Percentiles rank a stretch among this genome's conserved stretches.
Evolutionary conservation across 2,797 vertebrate species (phyloP).

Genomic region (Chromobotia macracanthus): DNA sequence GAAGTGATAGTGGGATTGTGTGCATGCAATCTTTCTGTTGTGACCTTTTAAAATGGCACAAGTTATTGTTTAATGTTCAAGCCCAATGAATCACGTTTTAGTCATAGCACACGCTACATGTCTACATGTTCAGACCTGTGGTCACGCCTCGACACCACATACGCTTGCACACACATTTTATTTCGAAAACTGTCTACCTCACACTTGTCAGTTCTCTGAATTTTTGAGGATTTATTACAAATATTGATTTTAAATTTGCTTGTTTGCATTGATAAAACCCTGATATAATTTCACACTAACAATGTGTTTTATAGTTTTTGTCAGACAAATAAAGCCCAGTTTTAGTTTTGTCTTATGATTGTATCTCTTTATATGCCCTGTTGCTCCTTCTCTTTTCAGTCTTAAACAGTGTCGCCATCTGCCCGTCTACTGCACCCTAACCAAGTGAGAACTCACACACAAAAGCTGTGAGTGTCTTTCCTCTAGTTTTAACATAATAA

Average conservation of each 20-base stretch:
- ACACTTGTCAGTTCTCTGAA: not conserved
- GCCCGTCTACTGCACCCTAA: conserved; percentile 20
- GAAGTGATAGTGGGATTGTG: conserved; percentile 7
- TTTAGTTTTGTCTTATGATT: not conserved
- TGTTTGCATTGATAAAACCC: too few relatives aligned
- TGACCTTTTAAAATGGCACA: conserved; percentile 26
- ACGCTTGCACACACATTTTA: not conserved
- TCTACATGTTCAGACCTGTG: conserved; percentile 30
- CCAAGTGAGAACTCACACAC: conserved; percentile 24
- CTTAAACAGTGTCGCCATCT: conserved; percentile 12
- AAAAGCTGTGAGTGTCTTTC: conserved; percentile 39
- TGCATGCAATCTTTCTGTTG: conserved; percentile 8
- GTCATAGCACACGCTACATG: conserved; percentile 19
- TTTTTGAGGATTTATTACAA: too few relatives aligned
- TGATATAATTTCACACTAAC: too few relatives aligned
- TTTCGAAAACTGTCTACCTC: not conserved
- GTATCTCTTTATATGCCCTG: not conserved
- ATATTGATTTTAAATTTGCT: not conserved
- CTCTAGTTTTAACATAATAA: conserved; percentile 38
- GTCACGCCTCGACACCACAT: conserved; percentile 31
- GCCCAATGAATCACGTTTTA: conserved; percentile 29
- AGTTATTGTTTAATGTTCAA: conserved; percentile 45
- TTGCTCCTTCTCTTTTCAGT: not conserved
- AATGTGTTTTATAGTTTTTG: not conserved
- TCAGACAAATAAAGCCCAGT: not conserved